These are phyloP conservation scores for Polyodon spathula DNA, from an alignment of 2,113 vertebrate genomes.

Conservation along the genomic window DNA sequence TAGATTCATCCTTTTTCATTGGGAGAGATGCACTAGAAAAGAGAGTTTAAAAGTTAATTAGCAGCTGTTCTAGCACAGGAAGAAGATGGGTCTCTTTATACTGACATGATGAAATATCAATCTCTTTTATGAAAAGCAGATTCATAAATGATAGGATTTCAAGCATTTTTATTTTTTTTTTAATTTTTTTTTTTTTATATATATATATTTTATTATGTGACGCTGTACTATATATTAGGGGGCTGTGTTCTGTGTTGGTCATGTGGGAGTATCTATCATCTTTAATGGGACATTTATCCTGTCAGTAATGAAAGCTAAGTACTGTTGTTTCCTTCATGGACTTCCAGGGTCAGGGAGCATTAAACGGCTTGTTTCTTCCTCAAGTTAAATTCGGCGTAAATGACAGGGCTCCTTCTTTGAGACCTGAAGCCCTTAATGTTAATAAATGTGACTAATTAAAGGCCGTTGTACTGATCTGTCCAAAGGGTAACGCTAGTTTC, in stretches of 20 bases:
- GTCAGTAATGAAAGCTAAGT: conserved; percentile 7
- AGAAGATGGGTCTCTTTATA: too few species aligned
- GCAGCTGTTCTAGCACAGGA: too few species aligned
- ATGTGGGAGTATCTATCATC: neutral
- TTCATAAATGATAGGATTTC: too few species aligned
- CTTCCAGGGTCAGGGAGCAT: conserved; percentile 2
- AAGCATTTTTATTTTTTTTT: neutral
- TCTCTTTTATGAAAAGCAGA: too few species aligned
- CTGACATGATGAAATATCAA: too few species aligned
- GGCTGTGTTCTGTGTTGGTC: neutral
- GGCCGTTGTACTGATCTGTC: neutral
- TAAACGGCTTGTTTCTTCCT: neutral
- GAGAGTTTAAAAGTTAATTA: too few species aligned
- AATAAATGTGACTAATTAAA: neutral
- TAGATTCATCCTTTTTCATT: too few species aligned
- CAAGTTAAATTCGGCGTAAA: neutral
- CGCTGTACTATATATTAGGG: neutral
- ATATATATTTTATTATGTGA: neutral
- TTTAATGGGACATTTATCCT: conserved; percentile 6
- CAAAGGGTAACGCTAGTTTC: too few species aligned
- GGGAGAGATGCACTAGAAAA: too few species aligned
- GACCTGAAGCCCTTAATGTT: neutral
- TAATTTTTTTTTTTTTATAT: neutral
- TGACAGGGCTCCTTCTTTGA: neutral
- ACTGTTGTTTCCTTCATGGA: conserved; percentile 9